Conservation (phyloP, 2,797 vertebrate species). For the Falco berigora region DNA sequence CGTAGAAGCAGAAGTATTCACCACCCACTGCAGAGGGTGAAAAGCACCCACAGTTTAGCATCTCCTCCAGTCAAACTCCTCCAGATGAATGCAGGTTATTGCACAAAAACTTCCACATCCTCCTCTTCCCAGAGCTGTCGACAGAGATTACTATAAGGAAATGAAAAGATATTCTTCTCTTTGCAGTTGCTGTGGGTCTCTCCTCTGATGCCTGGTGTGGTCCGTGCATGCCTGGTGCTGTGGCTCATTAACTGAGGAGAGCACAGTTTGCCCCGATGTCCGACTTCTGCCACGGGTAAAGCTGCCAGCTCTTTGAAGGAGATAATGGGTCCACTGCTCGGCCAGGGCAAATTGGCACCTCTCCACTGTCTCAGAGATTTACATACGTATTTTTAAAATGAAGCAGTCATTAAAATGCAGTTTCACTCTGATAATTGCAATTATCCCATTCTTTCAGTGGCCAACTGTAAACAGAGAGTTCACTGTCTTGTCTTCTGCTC, state of each 20-base stretch:
- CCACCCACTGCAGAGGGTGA: accelerated
- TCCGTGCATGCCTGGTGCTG: not conserved
- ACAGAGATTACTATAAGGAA: not conserved
- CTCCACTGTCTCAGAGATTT: not conserved
- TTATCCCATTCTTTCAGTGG: conserved; percentile 62
- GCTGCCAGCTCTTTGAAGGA: conserved; percentile 31
- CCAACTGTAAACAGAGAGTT: conserved; percentile 65
- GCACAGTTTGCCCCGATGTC: not conserved
- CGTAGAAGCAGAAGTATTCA: not conserved
- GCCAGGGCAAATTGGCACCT: conserved; percentile 8
- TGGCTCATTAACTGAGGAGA: not conserved
- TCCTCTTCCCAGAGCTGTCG: not conserved
- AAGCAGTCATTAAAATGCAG: conserved; percentile 21
- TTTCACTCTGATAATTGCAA: conserved; percentile 60
- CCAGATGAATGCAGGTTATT: accelerated
- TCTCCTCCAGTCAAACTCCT: not conserved
- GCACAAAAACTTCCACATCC: accelerated
- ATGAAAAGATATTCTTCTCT: not conserved
- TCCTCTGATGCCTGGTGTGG: not conserved
- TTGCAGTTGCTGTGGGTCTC: not conserved
- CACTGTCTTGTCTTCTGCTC: conserved; percentile 62
- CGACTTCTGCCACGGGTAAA: not conserved
- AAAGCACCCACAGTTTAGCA: not conserved
- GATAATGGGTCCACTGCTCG: not conserved
- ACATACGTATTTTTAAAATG: not conserved